phyloP scores from a whole-genome alignment of 2,797 vertebrate genomes.

The Chanos chanos region DNA sequence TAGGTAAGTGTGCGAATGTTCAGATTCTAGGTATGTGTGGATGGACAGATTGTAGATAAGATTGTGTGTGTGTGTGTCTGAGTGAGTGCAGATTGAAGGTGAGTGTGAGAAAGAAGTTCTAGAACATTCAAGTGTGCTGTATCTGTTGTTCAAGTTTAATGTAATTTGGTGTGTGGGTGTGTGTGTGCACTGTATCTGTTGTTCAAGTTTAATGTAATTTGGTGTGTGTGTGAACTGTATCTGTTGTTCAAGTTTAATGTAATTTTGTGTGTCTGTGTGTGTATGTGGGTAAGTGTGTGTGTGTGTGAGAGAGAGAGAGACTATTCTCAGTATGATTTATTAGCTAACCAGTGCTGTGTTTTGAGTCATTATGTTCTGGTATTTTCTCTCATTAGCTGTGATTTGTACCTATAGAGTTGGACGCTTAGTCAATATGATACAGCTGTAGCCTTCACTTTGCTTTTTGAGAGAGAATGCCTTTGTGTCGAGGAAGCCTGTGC shows the following conservation, averaged over 20 bases:
- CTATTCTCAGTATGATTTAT: constrained; percentile 37
- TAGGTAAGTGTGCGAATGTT: neutral
- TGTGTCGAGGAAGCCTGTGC: constrained; percentile 20
- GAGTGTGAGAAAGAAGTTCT: too few species aligned
- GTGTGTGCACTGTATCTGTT: too few species aligned
- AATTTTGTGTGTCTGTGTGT: neutral
- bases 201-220: neutral
- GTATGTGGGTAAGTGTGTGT: neutral
- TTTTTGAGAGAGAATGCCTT: constrained; percentile 36
- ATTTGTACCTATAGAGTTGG: constrained; percentile 37
- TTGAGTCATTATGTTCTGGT: constrained; percentile 33
- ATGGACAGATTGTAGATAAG: neutral
- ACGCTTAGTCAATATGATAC: constrained; percentile 34
- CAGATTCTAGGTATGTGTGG: neutral
- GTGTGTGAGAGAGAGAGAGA: neutral
- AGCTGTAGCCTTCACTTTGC: constrained; percentile 40
- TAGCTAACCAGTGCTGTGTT: constrained; percentile 36
- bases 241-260: neutral
- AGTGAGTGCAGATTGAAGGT: constrained; percentile 4
- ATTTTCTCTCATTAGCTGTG: constrained; percentile 43
- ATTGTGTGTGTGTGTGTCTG: neutral
- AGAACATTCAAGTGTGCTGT: too few species aligned
- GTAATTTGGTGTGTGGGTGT: neutral
- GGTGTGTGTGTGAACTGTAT: neutral
- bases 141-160: too few species aligned